Percentiles rank a stretch among this genome's conserved stretches.
These are phyloP conservation scores for Saccopteryx leptura DNA, from an alignment of 2,113 vertebrate genomes.

Conservation along the genomic window DNA sequence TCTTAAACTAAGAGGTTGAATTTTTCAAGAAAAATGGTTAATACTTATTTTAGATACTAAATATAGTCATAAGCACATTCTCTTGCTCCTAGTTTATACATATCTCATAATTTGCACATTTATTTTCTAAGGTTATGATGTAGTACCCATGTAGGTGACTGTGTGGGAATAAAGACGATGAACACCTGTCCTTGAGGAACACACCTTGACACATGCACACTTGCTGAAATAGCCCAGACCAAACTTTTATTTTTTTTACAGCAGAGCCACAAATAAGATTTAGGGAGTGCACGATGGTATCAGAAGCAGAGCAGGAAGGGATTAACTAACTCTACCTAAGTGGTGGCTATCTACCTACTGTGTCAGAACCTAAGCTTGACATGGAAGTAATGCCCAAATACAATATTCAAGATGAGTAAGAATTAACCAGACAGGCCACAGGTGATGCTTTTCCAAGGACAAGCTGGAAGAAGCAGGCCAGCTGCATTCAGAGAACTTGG, in stretches of 20 bases:
- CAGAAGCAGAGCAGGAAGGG: not conserved
- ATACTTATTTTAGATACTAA: slow-evolving; percentile 32
- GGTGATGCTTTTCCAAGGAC: not conserved
- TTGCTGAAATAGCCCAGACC: not conserved
- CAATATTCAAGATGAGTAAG: not conserved
- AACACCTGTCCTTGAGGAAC: not conserved
- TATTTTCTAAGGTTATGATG: not conserved
- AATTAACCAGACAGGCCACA: not conserved
- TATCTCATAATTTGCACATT: not conserved
- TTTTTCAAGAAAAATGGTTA: slow-evolving; percentile 28
- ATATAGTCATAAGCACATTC: not conserved
- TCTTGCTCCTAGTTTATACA: not conserved
- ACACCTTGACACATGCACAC: too few relatives aligned
- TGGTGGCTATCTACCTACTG: not conserved
- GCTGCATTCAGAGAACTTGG: not conserved
- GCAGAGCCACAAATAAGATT: not conserved
- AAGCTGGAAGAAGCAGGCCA: not conserved
- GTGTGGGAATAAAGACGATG: not conserved
- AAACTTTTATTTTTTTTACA: not conserved
- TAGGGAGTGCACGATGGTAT: not conserved
- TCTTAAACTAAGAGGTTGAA: not conserved
- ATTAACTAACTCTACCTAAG: not conserved
- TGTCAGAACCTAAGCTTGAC: not conserved
- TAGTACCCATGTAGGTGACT: not conserved
- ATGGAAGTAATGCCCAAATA: not conserved